A percentile compares a stretch with the other conserved stretches of the same genome.
phyloP scores from a whole-genome alignment of 1,140 invertebrate species.

The Meloidogyne hapla region DNA sequence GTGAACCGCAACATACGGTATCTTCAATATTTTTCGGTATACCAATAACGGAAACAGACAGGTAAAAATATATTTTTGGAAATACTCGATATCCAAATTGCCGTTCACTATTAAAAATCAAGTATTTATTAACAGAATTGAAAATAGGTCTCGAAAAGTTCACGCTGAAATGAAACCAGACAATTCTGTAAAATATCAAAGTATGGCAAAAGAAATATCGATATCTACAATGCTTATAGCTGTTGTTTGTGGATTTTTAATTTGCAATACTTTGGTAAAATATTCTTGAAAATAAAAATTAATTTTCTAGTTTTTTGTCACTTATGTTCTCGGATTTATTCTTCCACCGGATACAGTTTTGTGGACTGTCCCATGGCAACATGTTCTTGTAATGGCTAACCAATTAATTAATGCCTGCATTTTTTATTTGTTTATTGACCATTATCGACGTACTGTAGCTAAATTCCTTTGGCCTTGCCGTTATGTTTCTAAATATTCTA shows the following conservation, averaged over 20 bases:
- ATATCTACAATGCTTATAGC: neutral
- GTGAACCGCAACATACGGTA: no score
- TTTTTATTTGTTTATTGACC: constrained; percentile 4
- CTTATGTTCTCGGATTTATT: neutral
- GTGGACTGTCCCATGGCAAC: neutral
- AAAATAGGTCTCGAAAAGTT: neutral
- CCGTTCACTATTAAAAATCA: no score
- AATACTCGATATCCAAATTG: no score
- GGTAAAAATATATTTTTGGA: no score
- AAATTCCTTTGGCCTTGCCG: neutral
- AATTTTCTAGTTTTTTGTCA: neutral
- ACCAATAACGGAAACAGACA: no score
- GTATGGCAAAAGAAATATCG: constrained; percentile 1
- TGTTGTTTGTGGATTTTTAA: neutral
- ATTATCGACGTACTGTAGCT: neutral
- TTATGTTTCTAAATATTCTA: neutral
- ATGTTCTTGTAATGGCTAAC: neutral
- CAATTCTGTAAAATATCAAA: neutral
- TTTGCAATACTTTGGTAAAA: neutral
- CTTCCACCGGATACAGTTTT: neutral
- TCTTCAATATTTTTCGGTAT: no score
- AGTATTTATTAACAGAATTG: neutral
- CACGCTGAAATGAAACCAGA: neutral
- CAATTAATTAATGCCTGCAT: neutral
- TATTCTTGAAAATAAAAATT: neutral